These are phyloP conservation scores for Poeciliopsis paucimaculata DNA, from an alignment of 2,797 vertebrate species.

Conservation along the genomic window DNA sequence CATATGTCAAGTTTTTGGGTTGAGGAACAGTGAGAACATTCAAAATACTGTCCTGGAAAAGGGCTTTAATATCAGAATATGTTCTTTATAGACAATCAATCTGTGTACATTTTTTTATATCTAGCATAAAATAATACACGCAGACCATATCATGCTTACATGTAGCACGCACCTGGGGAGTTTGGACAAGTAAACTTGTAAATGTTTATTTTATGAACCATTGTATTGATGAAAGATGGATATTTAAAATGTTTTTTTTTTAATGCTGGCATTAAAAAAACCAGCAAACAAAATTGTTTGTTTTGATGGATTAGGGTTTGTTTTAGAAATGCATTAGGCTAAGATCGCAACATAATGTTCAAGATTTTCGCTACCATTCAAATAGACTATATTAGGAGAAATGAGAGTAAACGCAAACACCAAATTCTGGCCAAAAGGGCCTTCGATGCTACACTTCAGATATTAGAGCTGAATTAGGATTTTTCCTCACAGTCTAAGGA, in stretches of 20 bases:
- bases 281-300: neutral
- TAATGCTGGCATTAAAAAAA: neutral
- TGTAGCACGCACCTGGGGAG: neutral
- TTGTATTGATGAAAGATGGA: neutral
- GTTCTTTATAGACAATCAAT: neutral
- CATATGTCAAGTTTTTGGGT: slow-evolving; percentile 10
- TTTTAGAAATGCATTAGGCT: neutral
- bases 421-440: neutral
- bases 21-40: neutral
- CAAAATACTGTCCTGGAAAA: neutral
- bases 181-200: neutral
- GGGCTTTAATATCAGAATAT: neutral
- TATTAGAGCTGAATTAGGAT: neutral
- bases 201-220: neutral
- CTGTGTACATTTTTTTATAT: neutral
- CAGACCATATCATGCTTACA: neutral
- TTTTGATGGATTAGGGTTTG: neutral
- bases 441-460: neutral
- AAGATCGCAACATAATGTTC: neutral
- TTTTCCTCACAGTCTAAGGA: neutral
- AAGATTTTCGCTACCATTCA: neutral
- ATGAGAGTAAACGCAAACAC: neutral
- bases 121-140: neutral
- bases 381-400: neutral
- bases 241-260: neutral